Evolutionary conservation across 2,113 vertebrate genomes (phyloP).

Genomic region (Siphamia tubifer): DNA sequence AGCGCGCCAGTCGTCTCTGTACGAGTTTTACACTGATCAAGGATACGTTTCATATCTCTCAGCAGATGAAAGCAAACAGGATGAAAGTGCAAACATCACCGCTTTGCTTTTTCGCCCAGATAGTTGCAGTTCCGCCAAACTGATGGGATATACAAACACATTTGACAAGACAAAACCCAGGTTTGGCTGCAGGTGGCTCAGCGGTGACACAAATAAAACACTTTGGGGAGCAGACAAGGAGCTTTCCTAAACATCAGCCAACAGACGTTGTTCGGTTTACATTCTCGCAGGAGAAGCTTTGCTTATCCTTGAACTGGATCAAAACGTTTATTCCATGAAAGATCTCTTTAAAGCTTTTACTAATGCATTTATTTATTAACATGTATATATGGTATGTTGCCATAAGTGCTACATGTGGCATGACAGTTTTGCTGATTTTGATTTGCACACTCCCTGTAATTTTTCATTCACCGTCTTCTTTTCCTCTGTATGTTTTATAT

Average conservation of each 20-base stretch:
- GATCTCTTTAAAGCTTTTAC: slow-evolving; percentile 19
- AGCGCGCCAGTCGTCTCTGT: slow-evolving; percentile 8
- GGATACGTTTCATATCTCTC: slow-evolving; percentile 43
- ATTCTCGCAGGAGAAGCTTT: neutral
- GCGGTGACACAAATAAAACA: slow-evolving; percentile 14
- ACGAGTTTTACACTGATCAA: slow-evolving; percentile 41
- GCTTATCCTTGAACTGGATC: neutral
- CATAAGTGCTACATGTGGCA: slow-evolving; percentile 14
- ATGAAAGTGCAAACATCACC: slow-evolving; percentile 34
- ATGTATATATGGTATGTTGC: slow-evolving; percentile 40
- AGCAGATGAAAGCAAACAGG: slow-evolving; percentile 46
- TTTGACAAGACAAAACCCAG: slow-evolving; percentile 16
- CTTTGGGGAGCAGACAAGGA: slow-evolving; percentile 22
- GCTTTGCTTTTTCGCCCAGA: neutral
- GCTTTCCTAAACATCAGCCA: slow-evolving; percentile 14
- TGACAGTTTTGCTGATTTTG: slow-evolving; percentile 67
- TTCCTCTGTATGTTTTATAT: no score
- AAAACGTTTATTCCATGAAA: neutral
- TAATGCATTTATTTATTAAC: slow-evolving; percentile 38
- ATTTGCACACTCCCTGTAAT: slow-evolving; percentile 54
- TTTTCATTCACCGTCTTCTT: neutral
- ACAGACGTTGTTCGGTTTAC: neutral
- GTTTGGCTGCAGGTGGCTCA: slow-evolving; percentile 23
- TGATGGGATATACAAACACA: slow-evolving; percentile 17
- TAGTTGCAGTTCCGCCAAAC: slow-evolving; percentile 13